A percentile compares a stretch with the other conserved stretches of the same genome.
These are phyloP conservation scores for Saxidomus purpurata DNA, from an alignment of 1,140 invertebrate genomes.

Conservation along the genomic window DNA sequence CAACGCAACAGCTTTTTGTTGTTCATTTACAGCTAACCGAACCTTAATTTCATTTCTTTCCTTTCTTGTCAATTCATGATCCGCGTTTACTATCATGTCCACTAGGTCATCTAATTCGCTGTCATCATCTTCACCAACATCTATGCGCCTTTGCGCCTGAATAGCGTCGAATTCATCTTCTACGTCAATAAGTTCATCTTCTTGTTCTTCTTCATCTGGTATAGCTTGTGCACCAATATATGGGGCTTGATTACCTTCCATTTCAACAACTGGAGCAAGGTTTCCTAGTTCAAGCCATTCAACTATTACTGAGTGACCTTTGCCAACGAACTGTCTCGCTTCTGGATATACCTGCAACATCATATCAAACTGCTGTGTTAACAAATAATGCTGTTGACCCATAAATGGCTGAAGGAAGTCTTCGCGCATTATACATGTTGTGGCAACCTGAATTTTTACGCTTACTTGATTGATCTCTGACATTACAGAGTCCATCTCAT, in stretches of 20 bases:
- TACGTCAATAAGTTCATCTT: constrained; percentile 50
- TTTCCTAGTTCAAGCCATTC: constrained; percentile 71
- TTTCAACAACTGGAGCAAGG: constrained; percentile 46
- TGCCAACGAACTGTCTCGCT: constrained; percentile 1
- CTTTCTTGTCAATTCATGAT: constrained; percentile 49
- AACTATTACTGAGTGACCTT: constrained; percentile 56
- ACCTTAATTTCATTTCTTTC: constrained; percentile 18
- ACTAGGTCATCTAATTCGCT: constrained; percentile 43
- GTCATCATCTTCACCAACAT: constrained; percentile 23
- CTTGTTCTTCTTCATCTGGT: constrained; percentile 1
- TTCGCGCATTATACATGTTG: constrained; percentile 75
- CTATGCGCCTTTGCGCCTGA: constrained; percentile 50
- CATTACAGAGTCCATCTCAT: constrained; percentile 67
- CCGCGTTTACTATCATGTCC: neutral
- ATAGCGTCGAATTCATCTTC: constrained; percentile 59
- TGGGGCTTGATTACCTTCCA: neutral
- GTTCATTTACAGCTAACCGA: constrained; percentile 24
- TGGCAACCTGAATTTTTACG: constrained; percentile 70
- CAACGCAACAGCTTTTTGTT: constrained; percentile 29
- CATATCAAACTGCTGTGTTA: constrained; percentile 41
- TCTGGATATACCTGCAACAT: constrained; percentile 33
- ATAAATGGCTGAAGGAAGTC: constrained; percentile 70
- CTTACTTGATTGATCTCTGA: constrained; percentile 72
- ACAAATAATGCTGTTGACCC: constrained; percentile 36
- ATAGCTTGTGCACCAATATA: neutral